Base-by-base conservation (phyloP, 2,113 vertebrate genomes). In the Elanus axillaris region DNA sequence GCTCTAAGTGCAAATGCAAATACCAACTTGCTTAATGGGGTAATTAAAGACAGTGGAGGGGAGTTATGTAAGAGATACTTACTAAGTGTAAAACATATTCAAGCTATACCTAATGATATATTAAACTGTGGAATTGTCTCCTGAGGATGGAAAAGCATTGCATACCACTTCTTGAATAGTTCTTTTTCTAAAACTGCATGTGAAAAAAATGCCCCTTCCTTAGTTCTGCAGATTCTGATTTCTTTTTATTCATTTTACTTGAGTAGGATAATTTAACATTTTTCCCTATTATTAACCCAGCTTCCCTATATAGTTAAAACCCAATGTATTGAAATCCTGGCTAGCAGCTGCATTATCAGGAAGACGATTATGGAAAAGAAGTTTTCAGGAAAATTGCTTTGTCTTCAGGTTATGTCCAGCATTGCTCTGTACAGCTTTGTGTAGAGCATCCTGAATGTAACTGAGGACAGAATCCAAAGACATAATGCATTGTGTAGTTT, bases 31-130 rank as follows among this genome's bases (percentile, higher is more conserved):
- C 76, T 94, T 95, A 97, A 97, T 93, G 86, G 75, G 71, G 17
- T 91, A 96, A 93, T 94, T 97, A 88, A 96, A 95, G 40, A 86
- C 66, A 81, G 48, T 22, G 53, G 53, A 94, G 72, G 50, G 67
- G 88, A 92, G 60, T 93, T 96, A 81, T 53, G 55, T 76, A 94
- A 75, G 3, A 3, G 69, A 76, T 74, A 79, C 66, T 89, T 86
- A 38, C 19, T 31, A 75, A 73, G 73, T 85, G 64, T 94, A 79
- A 93, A 96, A 69, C 32, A 34, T 66, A 89, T 69, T 94, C 47
- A 62, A 73, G 23, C 25, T 36, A 40, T 67, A 42, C n/a, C n/a
- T 69, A 77, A 74, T 72, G 34, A 59, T 93, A 40, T 64, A 82
- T 88, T 78, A 94, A 88, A 60, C 29, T n/a, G 14, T 73, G 50